Evolutionary conservation across 2,113 vertebrate genomes (phyloP).

Genomic region (Corythornis madagascariensis): DNA sequence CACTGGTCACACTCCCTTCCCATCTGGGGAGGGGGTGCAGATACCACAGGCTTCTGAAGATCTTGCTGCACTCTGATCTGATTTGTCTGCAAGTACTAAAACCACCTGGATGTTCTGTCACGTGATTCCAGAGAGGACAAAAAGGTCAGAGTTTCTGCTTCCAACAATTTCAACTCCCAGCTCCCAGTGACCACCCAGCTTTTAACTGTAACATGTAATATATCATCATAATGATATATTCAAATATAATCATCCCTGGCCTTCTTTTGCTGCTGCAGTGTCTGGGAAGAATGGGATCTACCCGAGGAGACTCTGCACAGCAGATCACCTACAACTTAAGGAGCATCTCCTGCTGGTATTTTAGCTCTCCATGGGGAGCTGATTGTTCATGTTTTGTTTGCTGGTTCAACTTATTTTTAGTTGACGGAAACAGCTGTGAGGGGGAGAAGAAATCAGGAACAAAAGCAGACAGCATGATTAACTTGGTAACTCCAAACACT

Average conservation of each 20-base stretch:
- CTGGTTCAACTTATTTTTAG: slow-evolving; percentile 32
- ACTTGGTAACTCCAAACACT: neutral
- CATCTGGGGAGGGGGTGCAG: neutral
- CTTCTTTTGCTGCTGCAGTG: neutral
- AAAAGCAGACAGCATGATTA: neutral
- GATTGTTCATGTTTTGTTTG: slow-evolving; percentile 7
- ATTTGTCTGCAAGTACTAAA: neutral
- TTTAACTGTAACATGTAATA: neutral
- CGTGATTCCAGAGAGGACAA: neutral
- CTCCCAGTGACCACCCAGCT: neutral
- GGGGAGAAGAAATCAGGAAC: slow-evolving; percentile 30
- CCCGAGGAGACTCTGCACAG: neutral
- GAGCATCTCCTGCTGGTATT: neutral
- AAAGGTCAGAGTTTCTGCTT: neutral
- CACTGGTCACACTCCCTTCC: neutral
- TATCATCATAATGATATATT: neutral
- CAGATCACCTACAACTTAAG: neutral
- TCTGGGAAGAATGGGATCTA: neutral
- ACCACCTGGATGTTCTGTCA: neutral
- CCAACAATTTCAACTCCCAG: neutral
- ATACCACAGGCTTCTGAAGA: neutral
- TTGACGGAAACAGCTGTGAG: slow-evolving; percentile 47
- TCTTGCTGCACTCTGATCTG: neutral
- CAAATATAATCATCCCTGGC: neutral
- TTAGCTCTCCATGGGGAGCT: neutral